Evolutionary conservation across 2,797 vertebrate species (phyloP).

Genomic region (Propithecus deckenii): DNA sequence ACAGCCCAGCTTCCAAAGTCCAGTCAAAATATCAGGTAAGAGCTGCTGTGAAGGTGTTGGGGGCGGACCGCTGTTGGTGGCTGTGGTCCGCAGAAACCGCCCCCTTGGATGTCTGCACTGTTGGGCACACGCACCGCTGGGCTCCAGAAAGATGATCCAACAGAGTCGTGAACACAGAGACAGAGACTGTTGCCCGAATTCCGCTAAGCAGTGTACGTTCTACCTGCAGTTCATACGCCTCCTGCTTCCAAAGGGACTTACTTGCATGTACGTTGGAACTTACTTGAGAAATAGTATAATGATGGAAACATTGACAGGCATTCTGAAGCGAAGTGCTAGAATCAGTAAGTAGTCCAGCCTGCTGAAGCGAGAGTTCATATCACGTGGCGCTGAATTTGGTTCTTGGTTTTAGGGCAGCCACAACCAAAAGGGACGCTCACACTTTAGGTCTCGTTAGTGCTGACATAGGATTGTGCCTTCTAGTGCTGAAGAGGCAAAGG

Average conservation of each 20-base stretch:
- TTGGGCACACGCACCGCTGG: not conserved
- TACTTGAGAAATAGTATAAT: not conserved
- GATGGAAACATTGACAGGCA: not conserved
- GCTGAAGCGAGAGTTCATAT: not conserved
- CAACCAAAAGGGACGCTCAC: not conserved
- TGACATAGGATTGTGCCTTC: not conserved
- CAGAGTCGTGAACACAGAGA: too few relatives aligned
- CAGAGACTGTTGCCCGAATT: not conserved
- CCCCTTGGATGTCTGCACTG: fast-evolving
- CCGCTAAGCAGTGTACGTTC: fast-evolving
- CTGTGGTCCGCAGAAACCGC: not conserved
- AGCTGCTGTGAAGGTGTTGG: fast-evolving
- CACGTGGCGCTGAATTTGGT: fast-evolving
- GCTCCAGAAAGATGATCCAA: not conserved
- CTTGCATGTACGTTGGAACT: not conserved
- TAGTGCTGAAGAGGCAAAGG: not conserved
- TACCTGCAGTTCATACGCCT: not conserved
- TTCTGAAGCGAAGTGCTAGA: not conserved
- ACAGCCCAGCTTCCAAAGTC: conserved; percentile 96
- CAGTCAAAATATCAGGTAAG: conserved; percentile 96
- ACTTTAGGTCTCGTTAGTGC: fast-evolving
- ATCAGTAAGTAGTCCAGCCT: fast-evolving
- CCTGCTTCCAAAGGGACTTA: not conserved
- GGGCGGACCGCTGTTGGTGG: fast-evolving
- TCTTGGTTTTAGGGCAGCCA: not conserved